phyloP scores from a whole-genome alignment of 2,888 invertebrate genomes.

The Drosophila nr. fundita region DNA sequence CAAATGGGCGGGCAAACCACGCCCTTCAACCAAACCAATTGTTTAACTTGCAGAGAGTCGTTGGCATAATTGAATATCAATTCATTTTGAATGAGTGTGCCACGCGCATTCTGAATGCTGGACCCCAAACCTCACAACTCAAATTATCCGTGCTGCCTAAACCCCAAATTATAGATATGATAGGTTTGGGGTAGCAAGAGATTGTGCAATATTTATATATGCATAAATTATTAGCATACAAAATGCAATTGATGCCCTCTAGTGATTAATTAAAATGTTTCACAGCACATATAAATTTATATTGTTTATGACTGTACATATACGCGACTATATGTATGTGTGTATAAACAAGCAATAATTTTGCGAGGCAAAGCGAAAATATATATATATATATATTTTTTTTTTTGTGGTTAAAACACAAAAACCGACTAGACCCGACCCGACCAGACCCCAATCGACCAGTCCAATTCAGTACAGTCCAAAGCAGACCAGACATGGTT shows the following conservation, averaged over 20 bases:
- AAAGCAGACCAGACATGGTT: conserved; percentile 11
- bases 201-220: conserved; percentile 67
- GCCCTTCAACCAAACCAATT: conserved; percentile 28
- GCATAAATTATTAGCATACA: conserved; percentile 90
- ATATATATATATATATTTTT: background rate
- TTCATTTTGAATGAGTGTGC: conserved; percentile 66
- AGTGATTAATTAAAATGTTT: conserved; percentile 82
- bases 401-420: conserved; percentile 43
- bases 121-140: background rate
- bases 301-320: conserved; percentile 71
- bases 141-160: conserved; percentile 26
- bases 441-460: background rate
- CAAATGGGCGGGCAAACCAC: conserved; percentile 17
- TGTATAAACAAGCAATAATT: conserved; percentile 32
- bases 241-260: conserved; percentile 87
- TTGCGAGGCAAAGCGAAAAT: conserved; percentile 30
- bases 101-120: conserved; percentile 9
- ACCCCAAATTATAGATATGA: conserved; percentile 58
- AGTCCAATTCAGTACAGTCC: background rate
- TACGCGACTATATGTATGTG: background rate
- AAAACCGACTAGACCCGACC: background rate
- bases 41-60: conserved; percentile 33
- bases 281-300: conserved; percentile 73
- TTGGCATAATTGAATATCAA: conserved; percentile 79
- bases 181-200: conserved; percentile 34